These are phyloP conservation scores for Uria aalge DNA, from an alignment of 2,113 vertebrate genomes.

Conservation along the genomic window DNA sequence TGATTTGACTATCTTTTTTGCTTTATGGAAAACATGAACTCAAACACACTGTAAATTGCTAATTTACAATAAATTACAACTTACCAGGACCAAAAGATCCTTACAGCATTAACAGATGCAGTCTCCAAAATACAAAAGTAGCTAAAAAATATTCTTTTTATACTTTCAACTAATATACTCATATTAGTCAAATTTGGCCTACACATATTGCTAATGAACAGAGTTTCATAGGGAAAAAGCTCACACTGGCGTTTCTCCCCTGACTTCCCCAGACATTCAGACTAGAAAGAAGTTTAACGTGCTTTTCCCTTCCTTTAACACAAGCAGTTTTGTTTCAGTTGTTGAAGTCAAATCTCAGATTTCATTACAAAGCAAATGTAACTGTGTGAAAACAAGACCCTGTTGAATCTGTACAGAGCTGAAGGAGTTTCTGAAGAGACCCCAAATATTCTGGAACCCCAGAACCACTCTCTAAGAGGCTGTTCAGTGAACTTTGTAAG, in stretches of 20 bases:
- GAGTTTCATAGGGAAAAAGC: not conserved
- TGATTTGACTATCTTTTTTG: not conserved
- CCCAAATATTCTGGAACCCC: not conserved
- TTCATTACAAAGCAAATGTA: not conserved
- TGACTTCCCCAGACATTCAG: not conserved
- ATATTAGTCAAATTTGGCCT: not conserved
- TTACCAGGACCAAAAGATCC: not conserved
- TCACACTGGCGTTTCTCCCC: not conserved
- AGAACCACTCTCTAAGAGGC: not conserved
- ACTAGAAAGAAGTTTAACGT: not conserved
- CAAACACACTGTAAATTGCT: not conserved
- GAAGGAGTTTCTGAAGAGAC: not conserved
- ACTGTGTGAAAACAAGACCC: not conserved
- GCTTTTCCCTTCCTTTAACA: not conserved
- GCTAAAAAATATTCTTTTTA: not conserved
- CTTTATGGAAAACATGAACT: not conserved
- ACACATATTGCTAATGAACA: not conserved
- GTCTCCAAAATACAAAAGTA: not conserved
- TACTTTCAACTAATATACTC: not conserved
- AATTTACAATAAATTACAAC: not conserved
- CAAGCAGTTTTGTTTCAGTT: not conserved
- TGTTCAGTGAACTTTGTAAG: not conserved
- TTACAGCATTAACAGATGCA: not conserved
- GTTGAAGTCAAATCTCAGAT: not conserved
- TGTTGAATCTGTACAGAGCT: not conserved